These are phyloP conservation scores for Drosophila bifasciata DNA, from an alignment of 1,140 invertebrate genomes.

Conservation along the genomic window DNA sequence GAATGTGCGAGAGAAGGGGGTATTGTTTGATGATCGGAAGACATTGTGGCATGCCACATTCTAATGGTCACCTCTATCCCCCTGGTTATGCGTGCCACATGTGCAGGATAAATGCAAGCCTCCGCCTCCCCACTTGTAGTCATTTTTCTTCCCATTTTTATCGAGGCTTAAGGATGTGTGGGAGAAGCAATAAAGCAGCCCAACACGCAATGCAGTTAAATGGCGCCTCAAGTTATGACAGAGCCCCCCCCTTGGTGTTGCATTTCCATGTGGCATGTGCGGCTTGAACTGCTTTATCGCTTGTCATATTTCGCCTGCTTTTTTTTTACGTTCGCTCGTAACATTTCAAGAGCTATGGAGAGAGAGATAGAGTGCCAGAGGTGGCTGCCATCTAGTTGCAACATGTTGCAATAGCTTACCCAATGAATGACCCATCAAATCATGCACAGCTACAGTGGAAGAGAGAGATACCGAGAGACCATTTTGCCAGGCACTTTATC, in stretches of 20 bases:
- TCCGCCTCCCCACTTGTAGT: background rate
- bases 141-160: background rate
- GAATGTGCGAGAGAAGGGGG: too few species aligned
- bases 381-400: constrained; percentile 43
- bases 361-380: constrained; percentile 2
- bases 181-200: constrained; percentile 32
- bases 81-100: too few species aligned
- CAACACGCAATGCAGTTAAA: constrained; percentile 58
- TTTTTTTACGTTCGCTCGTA: constrained; percentile 39
- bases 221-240: constrained; percentile 53
- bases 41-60: too few species aligned
- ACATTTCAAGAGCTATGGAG: constrained; percentile 36
- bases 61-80: too few species aligned
- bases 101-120: too few species aligned
- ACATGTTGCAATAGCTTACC: constrained; percentile 52
- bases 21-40: too few species aligned
- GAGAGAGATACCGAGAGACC: constrained; percentile 3
- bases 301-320: constrained; percentile 26
- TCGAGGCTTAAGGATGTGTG: constrained; percentile 12
- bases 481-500: constrained; percentile 67
- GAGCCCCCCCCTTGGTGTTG: constrained; percentile 1
- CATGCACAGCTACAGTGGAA: constrained; percentile 1
- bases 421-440: constrained; percentile 57
- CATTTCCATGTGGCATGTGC: constrained; percentile 6
- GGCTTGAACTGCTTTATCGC: constrained; percentile 31